These are phyloP conservation scores for Brachyrhaphis roseni DNA, from an alignment of 2,797 vertebrate genomes.

Conservation along the genomic window DNA sequence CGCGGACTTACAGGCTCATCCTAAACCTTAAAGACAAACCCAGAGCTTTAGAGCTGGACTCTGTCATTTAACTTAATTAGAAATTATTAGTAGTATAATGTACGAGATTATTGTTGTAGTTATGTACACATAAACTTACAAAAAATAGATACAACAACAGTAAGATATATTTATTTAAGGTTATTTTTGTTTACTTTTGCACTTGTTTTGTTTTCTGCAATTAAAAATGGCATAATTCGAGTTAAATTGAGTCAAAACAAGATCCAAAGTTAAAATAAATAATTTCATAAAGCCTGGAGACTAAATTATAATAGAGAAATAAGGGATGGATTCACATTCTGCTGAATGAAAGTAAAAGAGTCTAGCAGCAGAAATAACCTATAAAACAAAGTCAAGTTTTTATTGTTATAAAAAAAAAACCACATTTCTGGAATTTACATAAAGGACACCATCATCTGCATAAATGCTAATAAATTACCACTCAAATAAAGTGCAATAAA, in stretches of 20 bases:
- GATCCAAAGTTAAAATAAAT: not conserved
- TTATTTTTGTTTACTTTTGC: not conserved
- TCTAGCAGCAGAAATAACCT: not conserved
- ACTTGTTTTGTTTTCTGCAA: not conserved
- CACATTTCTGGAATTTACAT: not conserved
- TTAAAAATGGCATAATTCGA: not conserved
- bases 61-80: not conserved
- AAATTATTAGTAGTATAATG: not conserved
- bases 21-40: not conserved
- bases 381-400: not conserved
- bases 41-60: not conserved
- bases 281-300: not conserved
- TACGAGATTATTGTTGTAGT: not conserved
- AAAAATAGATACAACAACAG: not conserved
- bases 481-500: not conserved
- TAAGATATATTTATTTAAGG: not conserved
- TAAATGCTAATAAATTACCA: not conserved
- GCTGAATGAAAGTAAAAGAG: not conserved
- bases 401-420: not conserved
- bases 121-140: not conserved
- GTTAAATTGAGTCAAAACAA: not conserved
- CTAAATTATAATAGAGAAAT: not conserved
- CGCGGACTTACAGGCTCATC: conserved; percentile 29
- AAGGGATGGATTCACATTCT: not conserved
- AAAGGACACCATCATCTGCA: not conserved